Percentiles rank a stretch among this genome's conserved stretches.
phyloP scores from a whole-genome alignment of 2,113 vertebrate genomes.

The Calypte anna region DNA sequence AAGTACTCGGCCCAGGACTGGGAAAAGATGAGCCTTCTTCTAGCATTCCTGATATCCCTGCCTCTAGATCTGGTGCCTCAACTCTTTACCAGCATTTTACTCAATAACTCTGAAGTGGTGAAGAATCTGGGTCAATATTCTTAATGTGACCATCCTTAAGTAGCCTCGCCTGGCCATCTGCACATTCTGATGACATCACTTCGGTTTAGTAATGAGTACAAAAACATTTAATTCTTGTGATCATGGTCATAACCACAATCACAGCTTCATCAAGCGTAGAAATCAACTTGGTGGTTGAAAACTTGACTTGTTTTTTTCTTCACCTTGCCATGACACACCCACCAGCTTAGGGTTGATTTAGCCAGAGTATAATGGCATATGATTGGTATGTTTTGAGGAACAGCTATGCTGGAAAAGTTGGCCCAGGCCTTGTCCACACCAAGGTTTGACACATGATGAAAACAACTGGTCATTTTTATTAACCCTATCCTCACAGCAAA shows the following conservation, averaged over 20 bases:
- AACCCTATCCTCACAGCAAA: neutral
- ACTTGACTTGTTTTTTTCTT: neutral
- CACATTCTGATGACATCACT: neutral
- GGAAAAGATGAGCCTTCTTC: neutral
- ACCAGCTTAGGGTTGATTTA: neutral
- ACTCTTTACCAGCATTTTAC: neutral
- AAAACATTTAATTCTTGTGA: neutral
- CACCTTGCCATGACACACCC: no score
- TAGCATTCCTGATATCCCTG: neutral
- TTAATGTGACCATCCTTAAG: accelerated
- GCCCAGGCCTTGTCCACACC: neutral
- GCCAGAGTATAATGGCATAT: neutral
- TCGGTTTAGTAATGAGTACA: neutral
- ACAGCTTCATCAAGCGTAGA: neutral
- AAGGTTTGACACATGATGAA: neutral
- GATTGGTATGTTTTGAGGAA: neutral
- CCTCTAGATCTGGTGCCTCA: neutral
- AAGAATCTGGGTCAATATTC: neutral
- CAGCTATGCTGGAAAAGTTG: neutral
- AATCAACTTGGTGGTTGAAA: neutral
- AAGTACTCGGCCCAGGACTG: neutral
- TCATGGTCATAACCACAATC: neutral
- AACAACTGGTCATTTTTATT: neutral
- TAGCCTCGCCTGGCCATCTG: neutral
- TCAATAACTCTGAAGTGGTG: neutral